phyloP scores from a whole-genome alignment of 2,113 vertebrate genomes.

The Dascyllus trimaculatus region DNA sequence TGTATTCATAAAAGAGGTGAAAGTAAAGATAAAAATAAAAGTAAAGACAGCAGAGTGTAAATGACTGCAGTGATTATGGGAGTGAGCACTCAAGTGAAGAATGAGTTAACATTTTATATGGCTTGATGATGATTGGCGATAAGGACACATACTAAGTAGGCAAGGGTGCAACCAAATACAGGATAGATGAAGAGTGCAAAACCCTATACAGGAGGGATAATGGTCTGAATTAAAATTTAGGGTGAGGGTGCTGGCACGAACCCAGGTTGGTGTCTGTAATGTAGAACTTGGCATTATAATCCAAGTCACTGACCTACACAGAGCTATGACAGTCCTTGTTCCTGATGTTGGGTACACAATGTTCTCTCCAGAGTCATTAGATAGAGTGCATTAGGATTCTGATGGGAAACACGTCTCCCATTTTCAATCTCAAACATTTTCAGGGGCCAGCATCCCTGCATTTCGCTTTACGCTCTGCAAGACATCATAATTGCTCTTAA shows the following conservation, averaged over 20 bases:
- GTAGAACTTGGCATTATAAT: slow-evolving; percentile 42
- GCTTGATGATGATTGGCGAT: slow-evolving; percentile 41
- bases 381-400: slow-evolving; percentile 80
- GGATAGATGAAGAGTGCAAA: slow-evolving; percentile 35
- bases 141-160: slow-evolving; percentile 44
- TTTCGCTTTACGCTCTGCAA: slow-evolving; percentile 81
- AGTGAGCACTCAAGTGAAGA: slow-evolving; percentile 27
- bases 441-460: slow-evolving; percentile 76
- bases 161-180: slow-evolving; percentile 17
- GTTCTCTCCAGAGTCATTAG: slow-evolving; percentile 72
- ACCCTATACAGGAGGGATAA: slow-evolving; percentile 8
- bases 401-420: slow-evolving; percentile 70
- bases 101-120: slow-evolving; percentile 32
- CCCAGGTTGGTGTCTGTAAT: slow-evolving; percentile 45
- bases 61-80: slow-evolving; percentile 9
- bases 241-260: slow-evolving; percentile 26
- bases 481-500: slow-evolving; percentile 86
- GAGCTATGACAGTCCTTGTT: slow-evolving; percentile 53
- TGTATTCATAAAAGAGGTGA: slow-evolving; percentile 4
- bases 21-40: slow-evolving; percentile 4
- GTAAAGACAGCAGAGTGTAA: slow-evolving; percentile 22
- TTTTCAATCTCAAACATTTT: slow-evolving; percentile 81
- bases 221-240: slow-evolving; percentile 22
- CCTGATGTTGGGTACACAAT: slow-evolving; percentile 62
- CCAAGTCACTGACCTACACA: slow-evolving; percentile 65